Conservation (phyloP, 2,113 vertebrate genomes). For the Pomatorhinus ruficollis region DNA sequence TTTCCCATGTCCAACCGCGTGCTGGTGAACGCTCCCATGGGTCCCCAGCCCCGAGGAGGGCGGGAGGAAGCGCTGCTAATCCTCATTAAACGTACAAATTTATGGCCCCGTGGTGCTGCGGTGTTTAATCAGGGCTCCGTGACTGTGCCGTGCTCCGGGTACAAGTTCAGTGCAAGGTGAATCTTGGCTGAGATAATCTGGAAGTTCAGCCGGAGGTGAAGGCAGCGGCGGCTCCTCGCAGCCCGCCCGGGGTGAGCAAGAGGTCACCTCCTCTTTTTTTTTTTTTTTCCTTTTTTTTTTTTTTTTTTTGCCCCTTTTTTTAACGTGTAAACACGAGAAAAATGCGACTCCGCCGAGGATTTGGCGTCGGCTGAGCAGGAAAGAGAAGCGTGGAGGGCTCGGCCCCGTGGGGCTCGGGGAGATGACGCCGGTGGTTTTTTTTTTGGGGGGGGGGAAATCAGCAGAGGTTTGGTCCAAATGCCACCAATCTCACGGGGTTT, state of each 20-base stretch:
- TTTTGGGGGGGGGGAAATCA: neutral
- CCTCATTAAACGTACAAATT: conserved; percentile 56
- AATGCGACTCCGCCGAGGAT: conserved; percentile 54
- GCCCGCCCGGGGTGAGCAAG: conserved; percentile 70
- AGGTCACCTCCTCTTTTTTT: conserved; percentile 62
- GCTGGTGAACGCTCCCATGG: neutral
- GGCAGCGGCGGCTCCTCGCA: conserved; percentile 73
- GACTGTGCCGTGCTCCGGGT: conserved; percentile 28
- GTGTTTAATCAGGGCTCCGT: conserved; percentile 73
- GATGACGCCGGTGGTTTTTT: neutral
- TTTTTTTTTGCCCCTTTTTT: conserved; percentile 39
- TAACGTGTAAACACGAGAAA: conserved; percentile 70
- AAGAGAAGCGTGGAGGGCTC: neutral
- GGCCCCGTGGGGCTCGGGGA: no score
- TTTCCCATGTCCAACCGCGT: neutral
- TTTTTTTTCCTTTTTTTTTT: neutral
- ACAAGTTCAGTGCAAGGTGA: conserved; percentile 87
- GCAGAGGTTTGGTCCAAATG: neutral
- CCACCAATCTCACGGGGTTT: neutral
- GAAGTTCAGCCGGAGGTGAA: conserved; percentile 88
- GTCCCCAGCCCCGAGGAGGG: conserved; percentile 27
- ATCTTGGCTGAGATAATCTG: conserved; percentile 80
- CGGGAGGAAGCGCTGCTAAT: conserved; percentile 64
- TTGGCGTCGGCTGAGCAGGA: conserved; percentile 49
- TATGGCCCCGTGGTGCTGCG: conserved; percentile 61